Evolutionary conservation across 1,140 invertebrate genomes (phyloP), one percentile per base, ranked within the genome.

Genomic region (Rhizoglyphus robini): DNA sequence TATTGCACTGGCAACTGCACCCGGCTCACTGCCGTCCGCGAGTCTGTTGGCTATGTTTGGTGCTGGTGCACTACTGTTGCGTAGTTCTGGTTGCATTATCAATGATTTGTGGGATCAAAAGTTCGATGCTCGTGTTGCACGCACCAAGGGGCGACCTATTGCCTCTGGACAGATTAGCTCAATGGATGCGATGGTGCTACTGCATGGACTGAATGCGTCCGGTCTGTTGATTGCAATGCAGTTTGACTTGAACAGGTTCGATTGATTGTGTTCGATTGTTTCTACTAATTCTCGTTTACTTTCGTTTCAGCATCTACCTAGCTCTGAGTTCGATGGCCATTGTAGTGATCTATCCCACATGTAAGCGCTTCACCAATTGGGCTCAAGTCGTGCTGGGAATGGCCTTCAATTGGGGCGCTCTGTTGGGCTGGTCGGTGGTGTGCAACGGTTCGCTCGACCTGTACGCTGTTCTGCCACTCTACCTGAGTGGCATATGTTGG

Each of bases 31-130:
- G 54, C 91, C 91, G 23, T 85, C 90, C 77, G 68, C 86, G 0
- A 74, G 82, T 48, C 83, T 88, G 71, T 75, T 98, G 4, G 78
- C 80, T 0, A 76, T 98, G 34, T 98, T 98, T 81, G 89, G 86
- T 0, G 71, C 82, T 0, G 96, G 96, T 0, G 86, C 95, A 0
- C 82, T 97, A 30, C 79, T 97, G 2, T 98, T 99, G 95, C 77
- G 96, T 72, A 90, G 92, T 1, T 91, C 93, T 47, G 95, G 95
- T 11, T 99, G 96, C 75, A 96, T 91, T 1, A 94, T 99, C 34
- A 99, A 99, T 77, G 96, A 99, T 76, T 84, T 99, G 79, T 98
- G 92, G 93, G 96, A 99, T 79, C 84, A 82, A 73, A 88, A 97
- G 75, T 87, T 96, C 69, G 96, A 99, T 79, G 78, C 79, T 65